A percentile compares a stretch with the other conserved stretches of the same genome.
These are phyloP conservation scores for Alfaro cultratus DNA, from an alignment of 2,797 vertebrate genomes.

Conservation along the genomic window DNA sequence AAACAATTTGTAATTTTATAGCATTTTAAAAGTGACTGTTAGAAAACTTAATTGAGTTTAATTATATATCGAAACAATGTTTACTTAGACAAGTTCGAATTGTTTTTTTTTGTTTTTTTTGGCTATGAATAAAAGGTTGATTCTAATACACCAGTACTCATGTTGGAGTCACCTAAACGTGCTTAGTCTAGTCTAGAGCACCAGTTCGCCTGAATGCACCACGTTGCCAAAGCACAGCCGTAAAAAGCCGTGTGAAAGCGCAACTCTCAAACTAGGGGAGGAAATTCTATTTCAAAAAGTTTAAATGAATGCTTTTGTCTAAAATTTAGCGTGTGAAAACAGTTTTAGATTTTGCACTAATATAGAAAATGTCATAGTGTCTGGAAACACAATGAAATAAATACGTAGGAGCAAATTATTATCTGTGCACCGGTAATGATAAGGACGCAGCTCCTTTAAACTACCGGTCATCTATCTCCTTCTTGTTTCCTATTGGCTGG, in stretches of 20 bases:
- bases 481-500: constrained; percentile 49
- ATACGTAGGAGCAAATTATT: background rate
- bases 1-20: background rate
- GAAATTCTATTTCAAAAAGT: background rate
- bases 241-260: background rate
- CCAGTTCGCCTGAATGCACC: background rate
- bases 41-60: background rate
- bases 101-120: background rate
- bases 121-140: background rate
- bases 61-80: background rate
- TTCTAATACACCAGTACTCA: background rate
- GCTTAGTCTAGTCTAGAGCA: background rate
- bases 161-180: background rate
- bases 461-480: background rate
- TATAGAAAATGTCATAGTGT: background rate
- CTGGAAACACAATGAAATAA: background rate
- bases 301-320: background rate
- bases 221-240: background rate
- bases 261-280: background rate
- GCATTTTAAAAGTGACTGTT: background rate
- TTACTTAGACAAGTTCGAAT: background rate
- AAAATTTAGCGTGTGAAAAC: background rate
- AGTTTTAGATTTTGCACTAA: background rate
- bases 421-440: background rate
- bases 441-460: background rate